phyloP scores from a whole-genome alignment of 2,888 invertebrate species.

The Drymonia ruficornis region DNA sequence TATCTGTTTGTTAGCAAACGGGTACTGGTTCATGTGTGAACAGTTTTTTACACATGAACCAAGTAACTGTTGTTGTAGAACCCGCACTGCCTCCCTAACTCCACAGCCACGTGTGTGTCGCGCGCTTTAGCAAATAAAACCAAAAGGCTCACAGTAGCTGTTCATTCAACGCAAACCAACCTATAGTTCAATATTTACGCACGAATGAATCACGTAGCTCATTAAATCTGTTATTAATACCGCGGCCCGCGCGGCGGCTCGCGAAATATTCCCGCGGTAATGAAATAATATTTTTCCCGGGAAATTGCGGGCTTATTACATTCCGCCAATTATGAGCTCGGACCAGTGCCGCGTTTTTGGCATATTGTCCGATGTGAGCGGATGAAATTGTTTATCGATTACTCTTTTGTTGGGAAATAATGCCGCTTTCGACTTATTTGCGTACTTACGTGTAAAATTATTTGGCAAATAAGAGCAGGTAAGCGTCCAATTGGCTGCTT shows the following conservation, averaged over 20 bases:
- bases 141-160: slow-evolving; percentile 13
- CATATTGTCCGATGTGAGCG: slow-evolving; percentile 7
- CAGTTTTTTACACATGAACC: too few relatives aligned
- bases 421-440: too few relatives aligned
- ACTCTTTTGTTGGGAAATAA: background rate
- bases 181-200: slow-evolving; percentile 26
- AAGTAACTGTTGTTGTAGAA: too few relatives aligned
- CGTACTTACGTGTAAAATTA: too few relatives aligned
- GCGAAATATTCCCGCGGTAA: slow-evolving; percentile 32
- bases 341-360: slow-evolving; percentile 11
- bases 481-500: too few relatives aligned
- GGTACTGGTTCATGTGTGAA: too few relatives aligned
- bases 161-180: slow-evolving; percentile 11
- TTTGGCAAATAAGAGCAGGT: too few relatives aligned
- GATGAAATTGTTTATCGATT: slow-evolving; percentile 2
- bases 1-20: too few relatives aligned
- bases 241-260: slow-evolving; percentile 25
- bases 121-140: background rate
- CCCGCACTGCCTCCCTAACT: background rate
- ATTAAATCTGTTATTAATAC: slow-evolving; percentile 46
- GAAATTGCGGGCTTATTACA: slow-evolving; percentile 20
- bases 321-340: slow-evolving; percentile 26
- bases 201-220: slow-evolving; percentile 39
- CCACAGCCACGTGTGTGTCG: background rate
- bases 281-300: slow-evolving; percentile 37